A percentile compares a stretch with the other conserved stretches of the same genome.
Evolutionary conservation across 2,113 vertebrate species (phyloP).

Genomic region (Reinhardtius hippoglossoides): DNA sequence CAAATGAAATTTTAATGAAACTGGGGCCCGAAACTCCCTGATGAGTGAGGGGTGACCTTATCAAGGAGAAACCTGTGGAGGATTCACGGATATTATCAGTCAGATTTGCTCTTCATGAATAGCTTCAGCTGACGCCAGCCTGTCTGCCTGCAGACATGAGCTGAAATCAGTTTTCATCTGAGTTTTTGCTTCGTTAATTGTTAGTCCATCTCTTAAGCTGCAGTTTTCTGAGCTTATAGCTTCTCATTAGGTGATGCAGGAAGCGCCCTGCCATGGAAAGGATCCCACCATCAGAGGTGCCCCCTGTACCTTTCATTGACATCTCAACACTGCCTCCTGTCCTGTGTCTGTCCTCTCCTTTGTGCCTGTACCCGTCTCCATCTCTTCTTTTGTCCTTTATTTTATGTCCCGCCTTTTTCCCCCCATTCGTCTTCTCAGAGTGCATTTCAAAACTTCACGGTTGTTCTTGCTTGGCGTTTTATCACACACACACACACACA

Average conservation of each 20-base stretch:
- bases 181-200: background rate
- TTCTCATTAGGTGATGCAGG: constrained; percentile 11
- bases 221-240: constrained; percentile 16
- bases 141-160: background rate
- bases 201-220: background rate
- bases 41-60: constrained; percentile 56
- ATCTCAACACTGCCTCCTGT: constrained; percentile 18
- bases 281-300: constrained; percentile 34
- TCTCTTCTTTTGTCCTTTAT: constrained; percentile 7
- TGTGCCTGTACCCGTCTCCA: constrained; percentile 1
- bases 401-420: background rate
- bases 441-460: constrained; percentile 9
- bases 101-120: constrained; percentile 12
- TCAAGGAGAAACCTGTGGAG: constrained; percentile 56
- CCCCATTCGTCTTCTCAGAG: constrained; percentile 18
- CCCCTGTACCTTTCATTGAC: constrained; percentile 16
- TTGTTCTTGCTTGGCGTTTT: constrained; percentile 23
- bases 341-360: constrained; percentile 18
- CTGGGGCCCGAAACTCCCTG: constrained; percentile 65
- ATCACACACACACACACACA: background rate
- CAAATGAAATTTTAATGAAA: constrained; percentile 66
- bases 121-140: background rate
- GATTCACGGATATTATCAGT: constrained; percentile 5
- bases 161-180: background rate
- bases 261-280: constrained; percentile 12